Evolutionary conservation across 2,888 invertebrate species (phyloP).

Genomic region (Atherix ibis): DNA sequence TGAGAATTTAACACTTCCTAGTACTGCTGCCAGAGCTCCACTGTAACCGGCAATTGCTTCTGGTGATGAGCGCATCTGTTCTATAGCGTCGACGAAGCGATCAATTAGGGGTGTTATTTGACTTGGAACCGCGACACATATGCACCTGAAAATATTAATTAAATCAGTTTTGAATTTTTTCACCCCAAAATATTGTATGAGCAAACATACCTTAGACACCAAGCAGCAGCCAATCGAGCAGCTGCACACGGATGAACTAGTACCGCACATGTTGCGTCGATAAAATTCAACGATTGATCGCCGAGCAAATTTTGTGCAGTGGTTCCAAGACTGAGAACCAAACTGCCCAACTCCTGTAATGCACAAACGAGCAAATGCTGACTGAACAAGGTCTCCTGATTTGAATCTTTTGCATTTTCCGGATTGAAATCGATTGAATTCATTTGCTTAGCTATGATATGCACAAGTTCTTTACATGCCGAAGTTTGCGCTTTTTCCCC

Average conservation of each 20-base stretch:
- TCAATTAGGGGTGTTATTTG: slow-evolving; percentile 89
- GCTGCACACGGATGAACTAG: slow-evolving; percentile 89
- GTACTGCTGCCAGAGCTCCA: slow-evolving; percentile 80
- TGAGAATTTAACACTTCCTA: slow-evolving; percentile 80
- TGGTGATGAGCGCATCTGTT: slow-evolving; percentile 76
- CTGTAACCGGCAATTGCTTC: slow-evolving; percentile 84
- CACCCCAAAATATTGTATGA: background rate
- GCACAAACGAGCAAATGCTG: slow-evolving; percentile 87
- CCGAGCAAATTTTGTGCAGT: slow-evolving; percentile 80
- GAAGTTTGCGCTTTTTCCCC: slow-evolving; percentile 95
- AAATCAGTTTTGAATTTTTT: background rate
- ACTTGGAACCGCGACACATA: slow-evolving; percentile 86
- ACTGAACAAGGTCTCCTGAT: slow-evolving; percentile 78
- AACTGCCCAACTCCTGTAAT: slow-evolving; percentile 76
- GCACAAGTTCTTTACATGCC: slow-evolving; percentile 86
- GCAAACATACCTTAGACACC: slow-evolving; percentile 50
- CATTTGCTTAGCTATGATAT: slow-evolving; percentile 87
- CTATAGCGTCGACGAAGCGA: slow-evolving; percentile 72
- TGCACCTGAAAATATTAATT: slow-evolving; percentile 38
- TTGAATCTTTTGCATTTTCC: slow-evolving; percentile 80
- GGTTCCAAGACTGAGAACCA: slow-evolving; percentile 84
- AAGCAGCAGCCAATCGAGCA: slow-evolving; percentile 84
- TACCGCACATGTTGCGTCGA: slow-evolving; percentile 47
- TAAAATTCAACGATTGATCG: slow-evolving; percentile 64
- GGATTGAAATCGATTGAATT: slow-evolving; percentile 86